A percentile compares a stretch with the other conserved stretches of the same genome.
phyloP scores from a whole-genome alignment of 1,140 invertebrate species.

The Eciton burchellii region DNA sequence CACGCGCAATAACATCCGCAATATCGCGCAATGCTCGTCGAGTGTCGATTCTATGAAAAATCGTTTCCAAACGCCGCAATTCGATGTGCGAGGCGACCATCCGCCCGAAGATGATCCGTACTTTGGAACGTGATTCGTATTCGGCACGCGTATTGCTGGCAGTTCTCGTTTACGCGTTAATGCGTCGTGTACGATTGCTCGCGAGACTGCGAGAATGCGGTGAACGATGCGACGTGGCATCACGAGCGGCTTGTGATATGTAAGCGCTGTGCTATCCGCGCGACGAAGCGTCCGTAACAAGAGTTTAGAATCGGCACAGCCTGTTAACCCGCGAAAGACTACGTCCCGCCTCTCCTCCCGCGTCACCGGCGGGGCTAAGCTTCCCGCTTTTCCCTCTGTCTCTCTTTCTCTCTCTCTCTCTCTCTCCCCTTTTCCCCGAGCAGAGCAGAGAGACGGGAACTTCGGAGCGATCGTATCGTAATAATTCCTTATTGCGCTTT shows the following conservation, averaged over 20 bases:
- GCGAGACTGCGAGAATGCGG: conserved; percentile 11
- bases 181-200: neutral
- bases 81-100: conserved; percentile 21
- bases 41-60: neutral
- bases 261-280: conserved; percentile 32
- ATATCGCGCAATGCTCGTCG: neutral
- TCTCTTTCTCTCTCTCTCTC: neutral
- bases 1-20: neutral
- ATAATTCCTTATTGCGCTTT: conserved; percentile 59
- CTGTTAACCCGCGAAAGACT: conserved; percentile 41
- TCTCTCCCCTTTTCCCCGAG: conserved; percentile 12
- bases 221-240: conserved; percentile 39
- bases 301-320: conserved; percentile 59
- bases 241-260: conserved; percentile 49
- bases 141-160: neutral
- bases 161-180: conserved; percentile 17
- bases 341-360: neutral
- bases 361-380: neutral
- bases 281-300: conserved; percentile 49
- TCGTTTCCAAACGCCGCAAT: neutral
- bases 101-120: neutral
- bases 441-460: conserved; percentile 44
- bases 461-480: conserved; percentile 56
- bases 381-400: neutral
- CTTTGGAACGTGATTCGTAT: neutral